A percentile compares a stretch with the other conserved stretches of the same genome.
Evolutionary conservation across 2,113 vertebrate genomes (phyloP).

Genomic region (Trinectes maculatus): DNA sequence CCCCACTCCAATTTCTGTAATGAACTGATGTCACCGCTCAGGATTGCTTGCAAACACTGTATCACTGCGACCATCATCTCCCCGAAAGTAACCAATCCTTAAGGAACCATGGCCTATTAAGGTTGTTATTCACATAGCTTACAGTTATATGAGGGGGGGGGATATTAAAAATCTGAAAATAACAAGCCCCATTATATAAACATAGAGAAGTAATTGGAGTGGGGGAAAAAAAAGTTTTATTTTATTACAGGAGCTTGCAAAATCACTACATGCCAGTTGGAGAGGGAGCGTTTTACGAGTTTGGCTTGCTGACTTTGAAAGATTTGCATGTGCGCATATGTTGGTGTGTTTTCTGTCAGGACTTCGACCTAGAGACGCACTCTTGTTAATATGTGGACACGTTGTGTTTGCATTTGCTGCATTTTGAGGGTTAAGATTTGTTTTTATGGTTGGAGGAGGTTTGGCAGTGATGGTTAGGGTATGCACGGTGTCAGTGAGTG

Average conservation of each 20-base stretch:
- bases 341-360: not conserved
- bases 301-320: slow-evolving; percentile 51
- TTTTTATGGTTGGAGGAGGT: too few species aligned
- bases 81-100: slow-evolving; percentile 57
- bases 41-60: slow-evolving; percentile 52
- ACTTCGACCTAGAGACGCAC: not conserved
- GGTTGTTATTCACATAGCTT: slow-evolving; percentile 57
- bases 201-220: slow-evolving; percentile 58
- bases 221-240: slow-evolving; percentile 45
- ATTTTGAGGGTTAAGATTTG: too few species aligned
- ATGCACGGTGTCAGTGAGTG: not conserved
- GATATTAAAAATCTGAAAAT: slow-evolving; percentile 63
- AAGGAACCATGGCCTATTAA: slow-evolving; percentile 50
- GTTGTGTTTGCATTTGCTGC: too few species aligned
- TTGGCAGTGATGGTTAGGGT: not conserved
- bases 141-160: slow-evolving; percentile 46
- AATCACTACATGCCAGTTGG: slow-evolving; percentile 68
- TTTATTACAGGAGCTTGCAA: slow-evolving; percentile 54
- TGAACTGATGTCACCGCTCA: slow-evolving; percentile 71
- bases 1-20: slow-evolving; percentile 62
- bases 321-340: slow-evolving; percentile 33
- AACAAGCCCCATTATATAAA: slow-evolving; percentile 72
- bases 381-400: not conserved
- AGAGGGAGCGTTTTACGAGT: slow-evolving; percentile 63
- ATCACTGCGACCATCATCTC: slow-evolving; percentile 39